Evolutionary conservation across 2,888 invertebrate genomes (phyloP), one percentile per base, ranked within the genome.

Genomic region (Choristoneura rosaceana): DNA sequence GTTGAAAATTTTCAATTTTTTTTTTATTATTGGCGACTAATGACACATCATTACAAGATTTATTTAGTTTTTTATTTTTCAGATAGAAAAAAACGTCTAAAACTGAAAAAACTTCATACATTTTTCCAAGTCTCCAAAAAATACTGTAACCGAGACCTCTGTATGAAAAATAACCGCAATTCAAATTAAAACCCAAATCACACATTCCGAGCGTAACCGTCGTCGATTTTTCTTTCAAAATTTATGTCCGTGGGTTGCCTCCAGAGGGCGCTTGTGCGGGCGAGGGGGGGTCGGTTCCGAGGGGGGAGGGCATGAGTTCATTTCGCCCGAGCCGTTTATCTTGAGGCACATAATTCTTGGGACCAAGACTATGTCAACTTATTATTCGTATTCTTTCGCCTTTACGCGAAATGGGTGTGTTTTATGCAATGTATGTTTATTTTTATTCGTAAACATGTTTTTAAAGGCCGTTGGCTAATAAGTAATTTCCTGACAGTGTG

Each of bases 311-410:
- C 87, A 95, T 95, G 95, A 95, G 95, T 96, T 96, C 96, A 96
- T 96, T 96, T 96, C 95, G 95, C 95, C 95, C 95, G 94, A 94
- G 95, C 95, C 95, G 95, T 95, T 95, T 95, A 95, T 95, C 95
- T 96, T 95, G 93, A 95, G 94, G 92, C 94, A 95, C 95, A 95
- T 95, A 95, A 95, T 93, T 95, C 95, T 94, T 76, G 90, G 90
- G 87, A 89, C 90, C 89, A 93, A 93, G 94, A 90, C 94, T 92
- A 93, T 94, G 94, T 94, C 94, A 94, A 94, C 94, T 94, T 94
- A 94, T 94, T 93, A 94, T 94, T 93, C 94, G 92, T 91, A 94
- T 94, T 94, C 94, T 93, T 93, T 94, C 90, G 89, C 87, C 89
- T 92, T 90, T 92, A 89, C 93, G 92, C 91, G 90, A 93, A 93